Evolutionary conservation across 2,888 invertebrate species (phyloP).

Genomic region (Apeira syringaria): DNA sequence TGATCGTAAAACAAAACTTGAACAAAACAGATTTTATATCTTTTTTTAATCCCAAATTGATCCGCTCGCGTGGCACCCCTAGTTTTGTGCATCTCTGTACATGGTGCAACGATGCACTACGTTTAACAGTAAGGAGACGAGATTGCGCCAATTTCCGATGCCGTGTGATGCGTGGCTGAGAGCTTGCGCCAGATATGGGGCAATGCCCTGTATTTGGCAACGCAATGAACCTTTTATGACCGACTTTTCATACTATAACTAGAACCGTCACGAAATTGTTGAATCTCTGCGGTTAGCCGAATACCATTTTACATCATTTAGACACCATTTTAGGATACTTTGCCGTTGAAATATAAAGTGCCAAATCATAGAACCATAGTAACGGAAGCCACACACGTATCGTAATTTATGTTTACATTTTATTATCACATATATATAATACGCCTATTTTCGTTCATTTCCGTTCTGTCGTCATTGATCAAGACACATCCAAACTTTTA

Average conservation of each 20-base stretch:
- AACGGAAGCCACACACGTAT: too few species aligned
- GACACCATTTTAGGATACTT: too few species aligned
- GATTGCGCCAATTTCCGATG: constrained; percentile 61
- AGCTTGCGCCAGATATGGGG: constrained; percentile 29
- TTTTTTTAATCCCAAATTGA: neutral
- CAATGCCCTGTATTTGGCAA: constrained; percentile 4
- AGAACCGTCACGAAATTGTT: neutral
- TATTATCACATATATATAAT: too few species aligned
- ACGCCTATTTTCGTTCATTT: too few species aligned
- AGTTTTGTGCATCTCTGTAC: constrained; percentile 41
- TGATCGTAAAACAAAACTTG: too few species aligned
- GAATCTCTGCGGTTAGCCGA: neutral
- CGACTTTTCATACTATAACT: constrained; percentile 3
- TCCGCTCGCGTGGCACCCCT: constrained; percentile 3
- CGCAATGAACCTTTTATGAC: constrained; percentile 9
- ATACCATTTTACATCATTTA: too few species aligned
- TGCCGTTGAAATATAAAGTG: too few species aligned
- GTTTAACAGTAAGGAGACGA: constrained; percentile 58
- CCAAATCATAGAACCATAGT: too few species aligned
- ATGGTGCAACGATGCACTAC: constrained; percentile 59
- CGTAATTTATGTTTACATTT: too few species aligned
- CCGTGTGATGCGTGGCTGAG: constrained; percentile 29
- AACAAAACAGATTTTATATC: too few species aligned
- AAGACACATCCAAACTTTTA: too few species aligned
- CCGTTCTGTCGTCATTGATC: too few species aligned